Conservation (phyloP, 2,113 vertebrate species). For the Sakesphorus luctuosus region DNA sequence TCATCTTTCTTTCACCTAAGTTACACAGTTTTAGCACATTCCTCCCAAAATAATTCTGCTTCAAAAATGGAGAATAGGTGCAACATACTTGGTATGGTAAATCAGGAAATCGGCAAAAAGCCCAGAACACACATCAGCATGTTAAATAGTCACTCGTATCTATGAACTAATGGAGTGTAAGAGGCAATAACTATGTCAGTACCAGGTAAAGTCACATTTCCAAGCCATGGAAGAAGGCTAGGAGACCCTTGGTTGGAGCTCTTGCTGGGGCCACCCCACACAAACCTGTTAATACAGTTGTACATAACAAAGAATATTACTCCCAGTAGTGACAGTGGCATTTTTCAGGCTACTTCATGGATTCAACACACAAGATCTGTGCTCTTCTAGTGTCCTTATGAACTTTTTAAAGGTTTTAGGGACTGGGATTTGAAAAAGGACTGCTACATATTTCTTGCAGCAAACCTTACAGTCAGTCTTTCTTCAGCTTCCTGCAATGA, state of each 20-base stretch:
- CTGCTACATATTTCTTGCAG: neutral
- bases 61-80: neutral
- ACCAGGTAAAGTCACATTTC: neutral
- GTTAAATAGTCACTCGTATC: neutral
- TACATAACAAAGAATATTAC: neutral
- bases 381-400: neutral
- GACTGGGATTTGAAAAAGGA: neutral
- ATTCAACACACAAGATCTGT: neutral
- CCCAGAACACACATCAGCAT: neutral
- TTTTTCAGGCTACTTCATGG: neutral
- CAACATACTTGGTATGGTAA: neutral
- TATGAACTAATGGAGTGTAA: neutral
- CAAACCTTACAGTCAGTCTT: neutral
- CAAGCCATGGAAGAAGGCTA: neutral
- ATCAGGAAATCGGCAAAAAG: neutral
- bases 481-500: neutral
- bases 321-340: neutral
- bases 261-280: neutral
- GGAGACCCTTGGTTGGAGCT: neutral
- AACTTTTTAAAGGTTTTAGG: neutral
- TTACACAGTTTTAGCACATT: neutral
- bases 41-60: neutral
- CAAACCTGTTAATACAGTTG: neutral
- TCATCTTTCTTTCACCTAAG: neutral
- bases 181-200: neutral